Evolutionary conservation across 1,140 invertebrate genomes (phyloP).

Genomic region (Drosophila saltans): DNA sequence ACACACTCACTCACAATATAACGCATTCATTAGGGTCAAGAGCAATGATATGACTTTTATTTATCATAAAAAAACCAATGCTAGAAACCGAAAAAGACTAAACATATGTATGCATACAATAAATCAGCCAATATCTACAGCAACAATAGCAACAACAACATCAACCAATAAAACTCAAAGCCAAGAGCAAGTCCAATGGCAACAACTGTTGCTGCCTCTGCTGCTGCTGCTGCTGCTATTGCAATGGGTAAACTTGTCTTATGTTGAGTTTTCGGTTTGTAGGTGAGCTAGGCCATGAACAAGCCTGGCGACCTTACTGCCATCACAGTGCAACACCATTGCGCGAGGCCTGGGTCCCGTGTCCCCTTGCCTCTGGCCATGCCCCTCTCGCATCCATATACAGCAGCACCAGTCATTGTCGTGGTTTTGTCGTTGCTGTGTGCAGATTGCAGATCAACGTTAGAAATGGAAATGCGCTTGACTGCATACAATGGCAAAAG

Average conservation of each 20-base stretch:
- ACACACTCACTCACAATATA: background rate
- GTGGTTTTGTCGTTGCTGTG: slow-evolving; percentile 58
- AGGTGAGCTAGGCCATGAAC: slow-evolving; percentile 82
- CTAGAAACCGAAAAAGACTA: slow-evolving; percentile 12
- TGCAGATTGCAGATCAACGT: slow-evolving; percentile 79
- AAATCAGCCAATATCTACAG: slow-evolving; percentile 70
- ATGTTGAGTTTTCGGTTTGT: slow-evolving; percentile 59
- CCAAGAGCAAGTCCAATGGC: slow-evolving; percentile 82
- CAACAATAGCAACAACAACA: slow-evolving; percentile 10
- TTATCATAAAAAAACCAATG: background rate
- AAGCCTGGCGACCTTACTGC: slow-evolving; percentile 63
- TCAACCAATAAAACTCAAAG: slow-evolving; percentile 69
- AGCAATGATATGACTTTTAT: slow-evolving; percentile 35
- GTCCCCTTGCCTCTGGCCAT: background rate
- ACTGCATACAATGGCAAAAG: slow-evolving; percentile 73
- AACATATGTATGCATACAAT: slow-evolving; percentile 46
- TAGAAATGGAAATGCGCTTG: slow-evolving; percentile 83
- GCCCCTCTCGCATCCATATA: background rate
- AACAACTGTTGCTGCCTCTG: slow-evolving; percentile 43
- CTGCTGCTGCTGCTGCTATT: slow-evolving; percentile 25
- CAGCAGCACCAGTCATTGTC: slow-evolving; percentile 30
- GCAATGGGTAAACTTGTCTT: slow-evolving; percentile 73
- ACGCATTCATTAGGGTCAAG: slow-evolving; percentile 68
- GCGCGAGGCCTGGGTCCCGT: background rate
- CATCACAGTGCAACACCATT: slow-evolving; percentile 27